Percentiles rank a stretch among this genome's conserved stretches.
These are phyloP conservation scores for Platynereis dumerilii DNA, from an alignment of 2,888 invertebrate genomes.

Conservation along the genomic window DNA sequence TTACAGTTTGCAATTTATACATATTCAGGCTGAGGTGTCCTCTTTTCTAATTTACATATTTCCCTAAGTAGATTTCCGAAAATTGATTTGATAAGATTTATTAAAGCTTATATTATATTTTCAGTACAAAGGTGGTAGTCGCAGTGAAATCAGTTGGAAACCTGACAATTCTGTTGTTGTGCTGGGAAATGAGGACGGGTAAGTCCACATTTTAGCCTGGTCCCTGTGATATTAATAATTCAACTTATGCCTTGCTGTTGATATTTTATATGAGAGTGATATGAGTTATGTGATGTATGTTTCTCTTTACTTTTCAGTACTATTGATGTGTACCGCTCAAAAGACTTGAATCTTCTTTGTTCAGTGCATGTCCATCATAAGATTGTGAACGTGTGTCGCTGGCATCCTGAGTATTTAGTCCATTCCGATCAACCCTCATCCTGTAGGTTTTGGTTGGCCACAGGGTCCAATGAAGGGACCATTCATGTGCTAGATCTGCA, in stretches of 20 bases:
- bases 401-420: constrained; percentile 77
- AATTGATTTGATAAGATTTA: too few relatives aligned
- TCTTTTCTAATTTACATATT: too few relatives aligned
- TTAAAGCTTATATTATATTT: constrained; percentile 40
- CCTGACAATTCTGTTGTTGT: constrained; percentile 70
- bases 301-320: constrained; percentile 46
- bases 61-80: too few relatives aligned
- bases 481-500: constrained; percentile 67
- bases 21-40: too few relatives aligned
- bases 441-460: constrained; percentile 72
- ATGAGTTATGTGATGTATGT: constrained; percentile 34
- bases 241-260: too few relatives aligned
- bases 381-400: constrained; percentile 72
- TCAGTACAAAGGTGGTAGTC: constrained; percentile 38
- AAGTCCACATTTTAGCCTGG: too few relatives aligned
- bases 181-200: constrained; percentile 73
- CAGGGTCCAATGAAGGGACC: constrained; percentile 67
- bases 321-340: constrained; percentile 59
- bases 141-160: constrained; percentile 71
- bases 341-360: constrained; percentile 56
- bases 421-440: constrained; percentile 66
- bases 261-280: too few relatives aligned
- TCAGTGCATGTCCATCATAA: constrained; percentile 69
- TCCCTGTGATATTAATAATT: too few relatives aligned
- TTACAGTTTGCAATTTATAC: too few relatives aligned